Conservation (phyloP, 2,888 invertebrate species). For the Hemaris fuciformis region DNA sequence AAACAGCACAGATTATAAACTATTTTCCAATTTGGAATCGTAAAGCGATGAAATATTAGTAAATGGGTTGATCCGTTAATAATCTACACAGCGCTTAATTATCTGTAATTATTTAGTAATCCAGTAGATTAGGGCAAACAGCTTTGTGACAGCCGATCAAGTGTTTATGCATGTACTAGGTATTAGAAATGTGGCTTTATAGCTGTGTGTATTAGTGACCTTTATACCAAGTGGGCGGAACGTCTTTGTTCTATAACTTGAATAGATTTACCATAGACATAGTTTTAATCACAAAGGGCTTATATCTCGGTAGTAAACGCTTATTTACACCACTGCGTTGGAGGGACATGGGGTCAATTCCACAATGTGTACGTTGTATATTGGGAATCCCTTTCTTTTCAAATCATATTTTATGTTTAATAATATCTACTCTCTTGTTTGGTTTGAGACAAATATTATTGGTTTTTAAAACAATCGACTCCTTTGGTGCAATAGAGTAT, state of each 20-base stretch:
- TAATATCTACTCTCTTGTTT: too few relatives aligned
- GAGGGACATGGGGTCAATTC: background rate
- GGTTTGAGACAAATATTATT: background rate
- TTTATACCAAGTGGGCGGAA: background rate
- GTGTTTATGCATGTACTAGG: background rate
- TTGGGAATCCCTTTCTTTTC: too few relatives aligned
- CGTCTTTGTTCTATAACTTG: background rate
- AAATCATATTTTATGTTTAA: too few relatives aligned
- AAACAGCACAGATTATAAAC: background rate
- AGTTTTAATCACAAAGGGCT: background rate
- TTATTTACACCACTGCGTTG: background rate
- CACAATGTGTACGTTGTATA: background rate
- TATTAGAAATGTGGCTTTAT: background rate
- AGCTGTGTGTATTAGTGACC: background rate
- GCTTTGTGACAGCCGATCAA: background rate
- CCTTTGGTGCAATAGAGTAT: too few relatives aligned
- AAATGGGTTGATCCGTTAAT: background rate
- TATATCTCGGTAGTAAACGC: background rate
- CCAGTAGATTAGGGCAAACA: background rate
- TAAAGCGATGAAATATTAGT: background rate
- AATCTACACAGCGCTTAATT: background rate
- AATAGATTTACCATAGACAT: background rate
- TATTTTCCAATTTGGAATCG: background rate
- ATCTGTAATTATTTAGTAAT: conserved; percentile 2
- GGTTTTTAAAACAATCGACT: too few relatives aligned